phyloP scores from a whole-genome alignment of 2,797 vertebrate genomes.

The Xyrichtys novacula region DNA sequence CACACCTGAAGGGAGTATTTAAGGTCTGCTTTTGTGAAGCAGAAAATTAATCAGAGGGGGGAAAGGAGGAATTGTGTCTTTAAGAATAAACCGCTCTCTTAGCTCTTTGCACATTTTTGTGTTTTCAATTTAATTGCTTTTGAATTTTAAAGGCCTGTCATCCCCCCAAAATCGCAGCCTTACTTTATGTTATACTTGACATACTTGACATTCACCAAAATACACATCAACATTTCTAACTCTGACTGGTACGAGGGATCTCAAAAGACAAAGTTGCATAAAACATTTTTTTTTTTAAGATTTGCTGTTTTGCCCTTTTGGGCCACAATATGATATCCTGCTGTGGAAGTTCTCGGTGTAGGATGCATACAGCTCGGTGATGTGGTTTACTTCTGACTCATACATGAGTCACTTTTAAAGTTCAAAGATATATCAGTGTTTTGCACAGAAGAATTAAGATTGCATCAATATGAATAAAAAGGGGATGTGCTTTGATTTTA shows the following conservation, averaged over 20 bases:
- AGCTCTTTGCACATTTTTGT: too few relatives aligned
- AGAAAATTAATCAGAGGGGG: not conserved
- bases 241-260: not conserved
- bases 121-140: too few relatives aligned
- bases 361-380: slow-evolving; percentile 5
- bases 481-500: not conserved
- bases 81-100: not conserved
- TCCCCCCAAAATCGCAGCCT: too few relatives aligned
- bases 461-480: not conserved
- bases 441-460: not conserved
- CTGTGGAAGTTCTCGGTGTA: not conserved
- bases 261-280: slow-evolving; percentile 6
- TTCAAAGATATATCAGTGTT: slow-evolving; percentile 8
- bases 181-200: not conserved
- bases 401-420: not conserved
- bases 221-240: not conserved
- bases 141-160: too few relatives aligned
- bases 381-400: not conserved
- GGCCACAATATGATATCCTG: not conserved
- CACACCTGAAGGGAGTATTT: slow-evolving; percentile 24
- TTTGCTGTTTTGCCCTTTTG: not conserved
- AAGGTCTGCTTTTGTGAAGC: slow-evolving; percentile 3
- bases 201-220: too few relatives aligned
- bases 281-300: not conserved
- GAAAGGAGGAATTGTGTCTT: not conserved